Percentiles rank a stretch among this genome's conserved stretches.
These are phyloP conservation scores for Myotis myotis DNA, from an alignment of 2,797 vertebrate species.

Conservation along the genomic window DNA sequence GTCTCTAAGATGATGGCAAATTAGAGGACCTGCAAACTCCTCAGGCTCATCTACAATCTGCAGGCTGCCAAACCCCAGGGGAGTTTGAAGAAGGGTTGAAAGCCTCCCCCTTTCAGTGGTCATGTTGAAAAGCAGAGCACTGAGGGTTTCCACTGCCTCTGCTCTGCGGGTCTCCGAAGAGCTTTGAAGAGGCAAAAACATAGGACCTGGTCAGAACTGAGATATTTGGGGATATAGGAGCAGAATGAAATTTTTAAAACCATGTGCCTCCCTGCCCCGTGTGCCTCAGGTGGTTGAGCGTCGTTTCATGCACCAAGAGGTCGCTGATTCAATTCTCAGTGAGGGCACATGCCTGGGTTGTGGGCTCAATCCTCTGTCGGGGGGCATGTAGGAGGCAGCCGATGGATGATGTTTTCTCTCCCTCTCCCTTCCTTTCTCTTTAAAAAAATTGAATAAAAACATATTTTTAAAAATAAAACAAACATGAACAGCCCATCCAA, in stretches of 20 bases:
- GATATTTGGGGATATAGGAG: not conserved
- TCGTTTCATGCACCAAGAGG: not conserved
- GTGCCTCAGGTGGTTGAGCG: not conserved
- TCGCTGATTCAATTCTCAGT: not conserved
- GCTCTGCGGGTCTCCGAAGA: not conserved
- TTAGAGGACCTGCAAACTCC: not conserved
- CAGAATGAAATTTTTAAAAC: not conserved
- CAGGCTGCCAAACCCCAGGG: not conserved
- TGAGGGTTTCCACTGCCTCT: not conserved
- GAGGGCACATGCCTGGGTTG: not conserved
- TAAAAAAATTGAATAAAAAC: not conserved
- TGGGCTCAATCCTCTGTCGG: not conserved
- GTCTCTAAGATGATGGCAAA: not conserved
- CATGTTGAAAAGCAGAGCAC: not conserved
- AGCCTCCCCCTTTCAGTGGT: not conserved
- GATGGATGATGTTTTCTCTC: not conserved
- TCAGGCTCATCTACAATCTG: not conserved
- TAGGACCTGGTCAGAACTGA: not conserved
- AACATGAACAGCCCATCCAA: not conserved
- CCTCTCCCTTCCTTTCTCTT: not conserved
- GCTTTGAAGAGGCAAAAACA: not conserved
- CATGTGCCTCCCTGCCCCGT: not conserved
- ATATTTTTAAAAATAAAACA: not conserved
- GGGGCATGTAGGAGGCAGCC: not conserved
- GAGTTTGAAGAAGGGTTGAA: not conserved